Conservation (phyloP, 2,797 vertebrate genomes). For the Malurus leucopterus region DNA sequence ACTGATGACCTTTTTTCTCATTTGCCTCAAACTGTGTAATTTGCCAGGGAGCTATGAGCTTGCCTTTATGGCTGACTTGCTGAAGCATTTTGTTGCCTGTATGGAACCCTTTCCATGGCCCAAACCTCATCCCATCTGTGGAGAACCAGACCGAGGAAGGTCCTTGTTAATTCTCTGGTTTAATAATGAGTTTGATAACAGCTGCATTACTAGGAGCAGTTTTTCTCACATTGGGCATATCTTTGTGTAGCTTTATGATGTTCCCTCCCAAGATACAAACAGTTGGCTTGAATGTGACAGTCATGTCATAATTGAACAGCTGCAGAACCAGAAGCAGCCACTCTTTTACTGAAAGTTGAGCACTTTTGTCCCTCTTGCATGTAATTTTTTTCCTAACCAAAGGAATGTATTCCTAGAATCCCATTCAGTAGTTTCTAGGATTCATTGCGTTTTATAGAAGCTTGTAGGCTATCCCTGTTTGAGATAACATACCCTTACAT, state of each 20-base stretch:
- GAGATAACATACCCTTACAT: neutral
- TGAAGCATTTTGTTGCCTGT: conserved; percentile 25
- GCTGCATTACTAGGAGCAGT: neutral
- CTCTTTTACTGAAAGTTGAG: neutral
- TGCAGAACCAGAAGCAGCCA: neutral
- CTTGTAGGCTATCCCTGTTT: neutral
- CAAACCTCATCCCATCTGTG: neutral
- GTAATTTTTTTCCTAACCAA: neutral
- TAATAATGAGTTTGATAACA: neutral
- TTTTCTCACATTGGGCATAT: neutral
- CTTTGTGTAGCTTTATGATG: neutral
- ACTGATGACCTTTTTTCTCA: conserved; percentile 21
- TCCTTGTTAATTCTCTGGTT: neutral
- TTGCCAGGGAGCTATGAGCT: conserved; percentile 3
- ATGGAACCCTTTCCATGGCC: neutral
- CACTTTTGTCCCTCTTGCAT: neutral
- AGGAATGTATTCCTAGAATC: neutral
- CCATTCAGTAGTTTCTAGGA: neutral
- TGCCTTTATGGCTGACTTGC: conserved; percentile 16
- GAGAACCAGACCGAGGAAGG: neutral
- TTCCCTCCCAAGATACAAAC: neutral
- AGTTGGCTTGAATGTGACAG: neutral
- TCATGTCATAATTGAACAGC: neutral
- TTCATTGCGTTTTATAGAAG: neutral
- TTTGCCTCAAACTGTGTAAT: conserved; percentile 9